Conservation (phyloP, 2,113 vertebrate species). For the Tricholaema leucomelas region DNA sequence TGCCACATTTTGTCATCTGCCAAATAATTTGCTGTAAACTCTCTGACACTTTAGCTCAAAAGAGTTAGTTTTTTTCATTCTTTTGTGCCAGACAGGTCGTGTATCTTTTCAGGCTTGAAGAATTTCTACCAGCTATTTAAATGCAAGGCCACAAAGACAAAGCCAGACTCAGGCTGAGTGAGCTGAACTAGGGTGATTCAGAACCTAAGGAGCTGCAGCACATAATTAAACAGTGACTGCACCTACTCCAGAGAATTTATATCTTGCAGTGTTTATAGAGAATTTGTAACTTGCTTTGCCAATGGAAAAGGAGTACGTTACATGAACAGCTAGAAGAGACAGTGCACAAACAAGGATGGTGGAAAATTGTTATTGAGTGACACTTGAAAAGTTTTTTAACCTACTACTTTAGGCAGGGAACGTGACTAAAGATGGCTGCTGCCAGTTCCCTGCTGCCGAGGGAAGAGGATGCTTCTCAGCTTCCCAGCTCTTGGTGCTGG, state of each 20-base stretch:
- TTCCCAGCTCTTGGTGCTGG: conserved; percentile 17
- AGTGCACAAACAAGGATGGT: accelerated
- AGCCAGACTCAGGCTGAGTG: conserved; percentile 22
- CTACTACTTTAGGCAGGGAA: neutral
- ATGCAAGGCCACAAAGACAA: conserved; percentile 54
- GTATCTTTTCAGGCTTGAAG: conserved; percentile 53
- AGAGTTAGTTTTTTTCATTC: conserved; percentile 53
- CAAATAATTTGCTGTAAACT: conserved; percentile 23
- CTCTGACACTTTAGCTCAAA: conserved; percentile 25
- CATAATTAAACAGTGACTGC: conserved; percentile 13
- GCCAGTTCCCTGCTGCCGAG: conserved; percentile 8
- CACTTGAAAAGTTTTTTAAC: neutral
- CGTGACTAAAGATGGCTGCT: conserved; percentile 48
- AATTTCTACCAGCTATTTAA: conserved; percentile 64
- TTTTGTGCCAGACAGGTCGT: conserved; percentile 54
- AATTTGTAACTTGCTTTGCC: neutral
- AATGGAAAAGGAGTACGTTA: accelerated
- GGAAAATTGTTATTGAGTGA: neutral
- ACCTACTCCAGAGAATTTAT: neutral
- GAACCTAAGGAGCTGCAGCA: conserved; percentile 9
- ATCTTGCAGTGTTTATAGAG: too few relatives aligned
- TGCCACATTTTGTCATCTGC: neutral
- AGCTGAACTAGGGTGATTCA: neutral
- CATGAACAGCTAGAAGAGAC: accelerated
- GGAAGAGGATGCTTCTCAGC: conserved; percentile 51